Conservation (phyloP, 2,113 vertebrate species). For the Egretta garzetta region DNA sequence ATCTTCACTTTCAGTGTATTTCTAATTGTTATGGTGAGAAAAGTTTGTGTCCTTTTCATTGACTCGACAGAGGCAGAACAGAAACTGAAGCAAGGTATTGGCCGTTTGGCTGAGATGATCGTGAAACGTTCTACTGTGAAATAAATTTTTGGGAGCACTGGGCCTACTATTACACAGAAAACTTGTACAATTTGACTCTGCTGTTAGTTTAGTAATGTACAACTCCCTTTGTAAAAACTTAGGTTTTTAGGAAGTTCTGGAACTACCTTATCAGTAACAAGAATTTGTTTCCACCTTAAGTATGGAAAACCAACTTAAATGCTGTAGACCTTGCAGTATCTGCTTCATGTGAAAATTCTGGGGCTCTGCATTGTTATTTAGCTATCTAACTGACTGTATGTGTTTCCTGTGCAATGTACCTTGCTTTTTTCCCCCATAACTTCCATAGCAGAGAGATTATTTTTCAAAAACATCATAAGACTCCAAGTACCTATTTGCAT, state of each 20-base stretch:
- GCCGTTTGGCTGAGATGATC: not conserved
- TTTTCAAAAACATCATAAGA: not conserved
- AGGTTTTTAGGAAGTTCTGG: not conserved
- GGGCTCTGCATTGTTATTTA: not conserved
- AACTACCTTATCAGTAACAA: not conserved
- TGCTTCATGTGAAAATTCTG: not conserved
- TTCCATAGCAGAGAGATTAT: not conserved
- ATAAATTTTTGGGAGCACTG: not conserved
- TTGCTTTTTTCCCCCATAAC: not conserved
- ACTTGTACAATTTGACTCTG: not conserved
- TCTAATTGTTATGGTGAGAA: not conserved
- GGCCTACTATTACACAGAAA: not conserved
- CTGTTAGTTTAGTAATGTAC: not conserved
- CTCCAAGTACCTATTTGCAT: not conserved
- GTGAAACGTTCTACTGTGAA: not conserved
- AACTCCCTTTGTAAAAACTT: not conserved
- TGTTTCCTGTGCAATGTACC: not conserved
- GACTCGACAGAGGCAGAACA: not conserved
- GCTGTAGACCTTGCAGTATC: not conserved
- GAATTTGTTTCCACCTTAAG: not conserved
- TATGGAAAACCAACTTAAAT: not conserved
- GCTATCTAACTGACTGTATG: not conserved
- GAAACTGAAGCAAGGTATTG: not conserved
- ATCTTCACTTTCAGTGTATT: not conserved
- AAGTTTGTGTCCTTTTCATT: not conserved